Conservation (phyloP, 2,888 invertebrate species). For the Pyrrhia umbra region DNA sequence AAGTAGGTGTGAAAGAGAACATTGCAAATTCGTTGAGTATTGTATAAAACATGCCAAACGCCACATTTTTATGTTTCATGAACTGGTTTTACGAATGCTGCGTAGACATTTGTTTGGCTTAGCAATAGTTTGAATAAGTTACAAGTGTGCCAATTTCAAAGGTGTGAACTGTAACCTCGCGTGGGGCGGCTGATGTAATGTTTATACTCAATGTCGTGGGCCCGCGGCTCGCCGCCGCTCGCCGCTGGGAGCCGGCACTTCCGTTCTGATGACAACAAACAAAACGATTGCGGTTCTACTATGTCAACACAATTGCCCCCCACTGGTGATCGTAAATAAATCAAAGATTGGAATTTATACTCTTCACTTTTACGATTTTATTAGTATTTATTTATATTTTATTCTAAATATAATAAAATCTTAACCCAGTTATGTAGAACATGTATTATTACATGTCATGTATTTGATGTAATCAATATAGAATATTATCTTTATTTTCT, state of each 20-base stretch:
- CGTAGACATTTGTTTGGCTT: constrained; percentile 28
- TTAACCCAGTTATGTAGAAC: no score
- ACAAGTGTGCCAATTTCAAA: constrained; percentile 29
- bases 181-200: constrained; percentile 55
- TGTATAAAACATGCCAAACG: not conserved
- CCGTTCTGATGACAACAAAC: constrained; percentile 48
- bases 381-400: no score
- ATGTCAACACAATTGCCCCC: constrained; percentile 8
- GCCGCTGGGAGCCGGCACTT: constrained; percentile 5
- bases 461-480: no score
- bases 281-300: constrained; percentile 16
- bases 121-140: constrained; percentile 32
- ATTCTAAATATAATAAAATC: no score
- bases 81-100: constrained; percentile 5
- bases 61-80: not conserved
- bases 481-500: no score
- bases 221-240: not conserved
- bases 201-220: constrained; percentile 46
- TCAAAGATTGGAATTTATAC: not conserved
- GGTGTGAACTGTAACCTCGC: constrained; percentile 25
- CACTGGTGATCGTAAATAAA: not conserved
- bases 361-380: not conserved
- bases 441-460: no score
- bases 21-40: no score
- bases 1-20: no score